Evolutionary conservation across 2,888 invertebrate genomes (phyloP).

Genomic region (Steinernema hermaphroditum): DNA sequence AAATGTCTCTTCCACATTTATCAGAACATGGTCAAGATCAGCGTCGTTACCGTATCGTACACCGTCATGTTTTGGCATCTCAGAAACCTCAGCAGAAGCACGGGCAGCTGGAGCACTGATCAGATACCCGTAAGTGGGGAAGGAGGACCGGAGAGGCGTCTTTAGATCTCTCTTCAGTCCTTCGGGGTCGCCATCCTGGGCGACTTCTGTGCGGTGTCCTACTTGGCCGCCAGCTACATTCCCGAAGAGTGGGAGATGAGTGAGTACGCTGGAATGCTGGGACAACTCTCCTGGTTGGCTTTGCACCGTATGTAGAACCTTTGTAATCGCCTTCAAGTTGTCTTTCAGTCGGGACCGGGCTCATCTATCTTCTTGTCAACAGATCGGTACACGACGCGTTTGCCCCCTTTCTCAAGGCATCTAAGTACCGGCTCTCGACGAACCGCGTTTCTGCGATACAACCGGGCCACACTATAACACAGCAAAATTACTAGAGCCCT

Average conservation of each 20-base stretch:
- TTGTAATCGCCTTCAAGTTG: background rate
- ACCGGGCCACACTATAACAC: too few species aligned
- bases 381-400: background rate
- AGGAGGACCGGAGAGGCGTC: too few species aligned
- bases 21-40: background rate
- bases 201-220: background rate
- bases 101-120: background rate
- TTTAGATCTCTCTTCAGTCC: background rate
- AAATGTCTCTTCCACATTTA: background rate
- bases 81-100: background rate
- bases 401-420: too few species aligned
- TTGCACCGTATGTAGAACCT: background rate
- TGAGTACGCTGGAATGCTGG: background rate
- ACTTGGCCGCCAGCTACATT: conserved; percentile 5
- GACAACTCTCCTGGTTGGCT: background rate
- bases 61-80: background rate
- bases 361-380: background rate
- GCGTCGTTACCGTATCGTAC: background rate
- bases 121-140: background rate
- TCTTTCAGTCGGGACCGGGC: background rate
- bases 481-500: too few species aligned
- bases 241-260: background rate
- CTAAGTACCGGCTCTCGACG: too few species aligned
- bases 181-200: background rate
- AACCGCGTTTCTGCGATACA: too few species aligned